These are phyloP conservation scores for Urocynchramus pylzowi DNA, from an alignment of 2,113 vertebrate genomes.

Conservation along the genomic window DNA sequence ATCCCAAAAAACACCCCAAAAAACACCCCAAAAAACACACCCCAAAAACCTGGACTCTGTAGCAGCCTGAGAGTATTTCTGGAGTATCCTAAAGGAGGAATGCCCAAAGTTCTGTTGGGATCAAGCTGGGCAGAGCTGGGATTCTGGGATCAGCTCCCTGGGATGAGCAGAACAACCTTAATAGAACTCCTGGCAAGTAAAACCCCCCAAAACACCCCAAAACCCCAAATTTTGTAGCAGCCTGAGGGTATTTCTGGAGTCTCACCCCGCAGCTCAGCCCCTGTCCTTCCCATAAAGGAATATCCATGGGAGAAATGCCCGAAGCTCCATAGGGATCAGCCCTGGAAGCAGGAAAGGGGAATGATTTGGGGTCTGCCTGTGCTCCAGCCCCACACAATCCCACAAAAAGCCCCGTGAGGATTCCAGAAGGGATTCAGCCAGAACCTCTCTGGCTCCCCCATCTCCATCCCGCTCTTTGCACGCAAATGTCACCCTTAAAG, in stretches of 20 bases:
- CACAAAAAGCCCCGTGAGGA: rapidly evolving
- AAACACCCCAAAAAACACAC: rapidly evolving
- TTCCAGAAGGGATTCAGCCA: neutral
- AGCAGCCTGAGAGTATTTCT: neutral
- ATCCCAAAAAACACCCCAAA: neutral
- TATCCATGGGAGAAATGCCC: neutral
- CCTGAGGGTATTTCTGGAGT: neutral
- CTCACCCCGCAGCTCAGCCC: neutral
- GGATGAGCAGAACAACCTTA: rapidly evolving
- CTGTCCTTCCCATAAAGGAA: neutral
- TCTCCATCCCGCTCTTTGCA: neutral
- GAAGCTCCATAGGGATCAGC: neutral
- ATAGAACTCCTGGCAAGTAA: neutral
- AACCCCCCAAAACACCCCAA: neutral
- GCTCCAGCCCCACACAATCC: neutral
- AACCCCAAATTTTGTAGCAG: neutral
- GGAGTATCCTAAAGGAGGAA: neutral
- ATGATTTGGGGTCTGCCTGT: neutral
- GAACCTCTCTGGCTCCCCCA: rapidly evolving
- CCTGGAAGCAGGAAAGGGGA: neutral
- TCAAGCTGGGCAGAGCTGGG: neutral
- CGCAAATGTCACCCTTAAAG: neutral
- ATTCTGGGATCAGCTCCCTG: neutral
- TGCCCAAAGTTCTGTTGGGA: neutral
- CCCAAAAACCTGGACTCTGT: rapidly evolving